Evolutionary conservation across 2,888 invertebrate genomes (phyloP).

Genomic region (Coecobrya sp.): DNA sequence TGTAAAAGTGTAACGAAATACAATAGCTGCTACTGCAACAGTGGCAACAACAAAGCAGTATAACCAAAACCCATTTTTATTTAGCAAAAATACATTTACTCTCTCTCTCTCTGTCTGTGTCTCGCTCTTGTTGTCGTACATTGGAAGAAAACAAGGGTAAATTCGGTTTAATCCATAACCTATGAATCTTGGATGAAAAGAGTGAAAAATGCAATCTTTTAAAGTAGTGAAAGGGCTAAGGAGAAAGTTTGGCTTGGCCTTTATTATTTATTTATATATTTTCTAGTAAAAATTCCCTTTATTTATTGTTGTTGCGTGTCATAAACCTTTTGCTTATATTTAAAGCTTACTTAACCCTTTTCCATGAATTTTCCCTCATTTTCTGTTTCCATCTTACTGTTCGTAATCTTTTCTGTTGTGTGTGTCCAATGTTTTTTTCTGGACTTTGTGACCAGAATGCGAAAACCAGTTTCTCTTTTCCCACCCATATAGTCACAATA

Average conservation of each 20-base stretch:
- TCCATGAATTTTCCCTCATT: not conserved
- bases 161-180: slow-evolving; percentile 50
- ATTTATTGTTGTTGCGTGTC: slow-evolving; percentile 53
- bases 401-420: slow-evolving; percentile 5
- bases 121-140: not conserved
- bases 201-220: slow-evolving; percentile 44
- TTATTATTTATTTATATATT: slow-evolving; percentile 52
- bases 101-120: not conserved
- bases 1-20: not conserved
- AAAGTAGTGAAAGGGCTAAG: not conserved
- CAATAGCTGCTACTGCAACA: not conserved
- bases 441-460: slow-evolving; percentile 50
- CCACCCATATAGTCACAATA: not conserved
- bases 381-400: not conserved
- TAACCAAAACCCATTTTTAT: not conserved
- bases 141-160: too few species aligned
- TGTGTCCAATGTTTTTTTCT: not conserved
- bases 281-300: slow-evolving; percentile 47
- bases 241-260: not conserved
- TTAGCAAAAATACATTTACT: not conserved
- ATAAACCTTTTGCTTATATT: slow-evolving; percentile 51
- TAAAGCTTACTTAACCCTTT: slow-evolving; percentile 25
- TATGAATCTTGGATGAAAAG: slow-evolving; percentile 10
- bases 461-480: slow-evolving; percentile 29
- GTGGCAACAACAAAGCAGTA: not conserved